These are phyloP conservation scores for Caranx melampygus DNA, from an alignment of 2,113 vertebrate species.

Conservation along the genomic window DNA sequence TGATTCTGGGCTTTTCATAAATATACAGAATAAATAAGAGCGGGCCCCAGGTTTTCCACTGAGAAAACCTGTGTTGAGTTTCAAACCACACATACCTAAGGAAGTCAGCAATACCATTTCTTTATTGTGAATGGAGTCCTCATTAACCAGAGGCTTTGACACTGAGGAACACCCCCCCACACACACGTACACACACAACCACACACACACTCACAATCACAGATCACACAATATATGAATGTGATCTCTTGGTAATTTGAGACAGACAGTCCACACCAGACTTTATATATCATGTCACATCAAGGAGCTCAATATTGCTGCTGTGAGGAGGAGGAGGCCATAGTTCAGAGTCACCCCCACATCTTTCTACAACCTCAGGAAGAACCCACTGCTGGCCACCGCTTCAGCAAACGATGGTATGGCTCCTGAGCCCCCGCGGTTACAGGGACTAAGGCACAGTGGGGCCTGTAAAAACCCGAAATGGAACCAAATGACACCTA, in stretches of 20 bases:
- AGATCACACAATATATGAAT: constrained; percentile 49
- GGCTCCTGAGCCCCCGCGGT: constrained; percentile 60
- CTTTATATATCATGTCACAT: constrained; percentile 78
- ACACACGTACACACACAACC: constrained; percentile 19
- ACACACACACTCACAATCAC: constrained; percentile 28
- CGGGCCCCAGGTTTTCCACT: constrained; percentile 65
- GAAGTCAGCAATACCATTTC: constrained; percentile 77
- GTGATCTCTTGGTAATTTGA: constrained; percentile 67
- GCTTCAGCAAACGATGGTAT: constrained; percentile 61
- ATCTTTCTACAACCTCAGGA: constrained; percentile 51
- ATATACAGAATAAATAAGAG: constrained; percentile 72
- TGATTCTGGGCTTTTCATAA: constrained; percentile 64
- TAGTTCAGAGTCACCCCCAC: constrained; percentile 42
- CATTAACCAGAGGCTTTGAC: constrained; percentile 67
- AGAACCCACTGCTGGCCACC: constrained; percentile 52
- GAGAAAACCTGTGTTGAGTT: constrained; percentile 77
- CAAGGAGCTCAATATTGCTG: constrained; percentile 68
- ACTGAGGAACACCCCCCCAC: constrained; percentile 36
- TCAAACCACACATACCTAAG: constrained; percentile 81
- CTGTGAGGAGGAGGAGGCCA: constrained; percentile 50
- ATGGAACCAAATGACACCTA: constrained; percentile 72
- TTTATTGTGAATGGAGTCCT: constrained; percentile 77
- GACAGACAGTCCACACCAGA: constrained; percentile 68
- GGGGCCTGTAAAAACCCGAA: constrained; percentile 67
- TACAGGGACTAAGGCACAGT: constrained; percentile 49